Evolutionary conservation across 2,888 invertebrate genomes (phyloP).

Genomic region (Spodoptera picta): DNA sequence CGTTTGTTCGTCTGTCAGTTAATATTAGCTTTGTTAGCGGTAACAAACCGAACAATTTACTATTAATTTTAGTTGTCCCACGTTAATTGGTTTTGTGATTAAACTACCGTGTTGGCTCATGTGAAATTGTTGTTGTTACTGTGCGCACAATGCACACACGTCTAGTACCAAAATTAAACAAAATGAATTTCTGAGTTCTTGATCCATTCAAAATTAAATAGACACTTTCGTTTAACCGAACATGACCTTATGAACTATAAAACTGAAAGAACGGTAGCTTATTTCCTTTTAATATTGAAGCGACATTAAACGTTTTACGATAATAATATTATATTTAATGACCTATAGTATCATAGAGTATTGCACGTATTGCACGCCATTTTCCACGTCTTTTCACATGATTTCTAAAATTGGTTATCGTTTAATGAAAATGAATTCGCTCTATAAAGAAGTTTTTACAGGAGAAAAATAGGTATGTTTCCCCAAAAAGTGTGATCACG

Average conservation of each 20-base stretch:
- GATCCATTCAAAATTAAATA: not conserved
- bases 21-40: constrained; percentile 14
- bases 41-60: constrained; percentile 25
- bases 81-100: constrained; percentile 21
- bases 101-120: not conserved
- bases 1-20: constrained; percentile 8
- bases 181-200: no score
- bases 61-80: constrained; percentile 3
- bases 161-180: no score
- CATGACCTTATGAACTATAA: constrained; percentile 20
- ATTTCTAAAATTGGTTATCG: constrained; percentile 36
- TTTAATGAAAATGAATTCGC: constrained; percentile 46
- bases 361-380: no score
- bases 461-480: no score
- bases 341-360: constrained; percentile 46
- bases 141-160: no score
- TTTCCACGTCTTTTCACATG: constrained; percentile 37
- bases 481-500: no score
- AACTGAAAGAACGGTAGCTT: constrained; percentile 2
- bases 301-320: constrained; percentile 43
- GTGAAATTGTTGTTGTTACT: not conserved
- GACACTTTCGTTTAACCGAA: constrained; percentile 9
- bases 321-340: constrained; percentile 49
- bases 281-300: constrained; percentile 19
- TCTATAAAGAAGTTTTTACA: constrained; percentile 23